Base-by-base conservation (phyloP, 2,797 vertebrate genomes). In the Sebastes kiyomatsui region DNA sequence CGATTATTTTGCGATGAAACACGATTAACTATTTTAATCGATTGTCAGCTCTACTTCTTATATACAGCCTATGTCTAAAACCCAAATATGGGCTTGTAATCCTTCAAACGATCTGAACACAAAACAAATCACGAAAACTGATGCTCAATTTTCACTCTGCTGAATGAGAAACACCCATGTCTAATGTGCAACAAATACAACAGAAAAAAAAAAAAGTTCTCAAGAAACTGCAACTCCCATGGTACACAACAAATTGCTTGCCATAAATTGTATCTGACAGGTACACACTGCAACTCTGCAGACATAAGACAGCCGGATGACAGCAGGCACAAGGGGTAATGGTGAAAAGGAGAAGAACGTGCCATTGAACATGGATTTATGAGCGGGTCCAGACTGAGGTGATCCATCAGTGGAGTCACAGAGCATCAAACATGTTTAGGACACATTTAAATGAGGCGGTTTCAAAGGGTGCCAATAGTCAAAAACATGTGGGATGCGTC, bases 211-310 rank as follows among this genome's bases (percentile, higher is more conserved):
- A 79, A 82, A 77, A 90, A 85, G 72, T 88, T 89, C 80, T 80
- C 59, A 79, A 86, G 81, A 90, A 88, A 90, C 72, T 81, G 83
- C 81, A 82, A 86, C 82, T 92, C 93, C 87, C 87, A 64, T 72
- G 90, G 85, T 86, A 88, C 84, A 86, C 89, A 67, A 92, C 88
- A 92, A 94, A 94, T 92, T 89, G 91, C 86, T 81, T 52, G 84
- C 87, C 82, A 92, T 94, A 94, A 95, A 95, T 93, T 93, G 88
- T 66, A 77, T 79, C 65, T 92, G 93, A 94, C 93, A 92, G 89
- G 90, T 94, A 91, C 86, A 78, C 86, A 92, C 86, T 88, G 89
- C 92, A 94, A 93, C 90, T 93, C 89, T 92, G 89, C 91, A 90
- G 90, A 91, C 90, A 88, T 87, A 77, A 93, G 93, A 91, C 92